These are phyloP conservation scores for Anser brachyrhynchus DNA, from an alignment of 2,113 vertebrate genomes.

Conservation along the genomic window DNA sequence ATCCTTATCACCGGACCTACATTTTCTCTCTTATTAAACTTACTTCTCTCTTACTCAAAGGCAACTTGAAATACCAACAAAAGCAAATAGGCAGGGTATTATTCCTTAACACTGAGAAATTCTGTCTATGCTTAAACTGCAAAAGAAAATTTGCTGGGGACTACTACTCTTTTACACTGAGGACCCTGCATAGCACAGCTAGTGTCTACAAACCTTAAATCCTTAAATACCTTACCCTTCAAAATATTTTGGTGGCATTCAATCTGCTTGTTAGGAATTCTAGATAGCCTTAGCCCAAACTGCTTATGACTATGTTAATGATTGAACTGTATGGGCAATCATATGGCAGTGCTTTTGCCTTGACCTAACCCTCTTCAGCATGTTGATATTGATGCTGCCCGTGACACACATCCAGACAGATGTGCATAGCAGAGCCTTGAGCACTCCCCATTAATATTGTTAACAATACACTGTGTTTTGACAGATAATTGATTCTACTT, in stretches of 20 bases:
- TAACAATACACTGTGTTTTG: neutral
- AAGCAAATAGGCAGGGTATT: neutral
- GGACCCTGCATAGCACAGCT: neutral
- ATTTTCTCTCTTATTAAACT: neutral
- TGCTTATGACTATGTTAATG: neutral
- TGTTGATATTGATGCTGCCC: neutral
- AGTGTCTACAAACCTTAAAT: neutral
- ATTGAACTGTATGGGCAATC: neutral
- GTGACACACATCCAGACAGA: neutral
- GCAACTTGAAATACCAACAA: neutral
- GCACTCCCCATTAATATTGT: neutral
- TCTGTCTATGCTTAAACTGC: fast-evolving
- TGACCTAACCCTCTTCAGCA: neutral
- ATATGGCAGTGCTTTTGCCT: neutral
- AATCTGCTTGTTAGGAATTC: neutral
- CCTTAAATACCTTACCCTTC: neutral
- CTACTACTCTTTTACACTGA: neutral
- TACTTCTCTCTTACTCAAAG: neutral
- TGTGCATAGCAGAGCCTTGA: neutral
- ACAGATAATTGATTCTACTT: neutral
- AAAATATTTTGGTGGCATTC: neutral
- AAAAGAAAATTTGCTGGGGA: neutral
- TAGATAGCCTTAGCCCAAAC: neutral
- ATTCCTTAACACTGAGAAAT: neutral
- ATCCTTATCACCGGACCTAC: neutral